Conservation (phyloP, 2,888 invertebrate genomes). For the Drosophila robusta region DNA sequence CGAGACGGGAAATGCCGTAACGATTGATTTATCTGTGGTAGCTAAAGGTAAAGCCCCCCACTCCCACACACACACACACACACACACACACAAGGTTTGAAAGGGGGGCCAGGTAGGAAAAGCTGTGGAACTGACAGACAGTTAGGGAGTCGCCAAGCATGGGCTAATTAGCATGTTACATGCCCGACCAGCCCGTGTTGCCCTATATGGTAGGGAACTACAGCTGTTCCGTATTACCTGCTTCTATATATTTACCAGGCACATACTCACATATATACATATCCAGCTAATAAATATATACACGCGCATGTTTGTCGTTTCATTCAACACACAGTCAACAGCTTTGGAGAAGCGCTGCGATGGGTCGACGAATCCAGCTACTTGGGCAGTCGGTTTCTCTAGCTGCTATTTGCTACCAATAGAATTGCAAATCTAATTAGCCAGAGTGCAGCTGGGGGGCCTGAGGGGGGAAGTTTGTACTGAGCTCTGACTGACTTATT, state of each 20-base stretch:
- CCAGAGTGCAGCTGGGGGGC: slow-evolving; percentile 8
- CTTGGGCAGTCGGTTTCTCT: slow-evolving; percentile 4
- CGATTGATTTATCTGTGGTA: slow-evolving; percentile 45
- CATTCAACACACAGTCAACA: slow-evolving; percentile 38
- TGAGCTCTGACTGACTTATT: slow-evolving; percentile 42
- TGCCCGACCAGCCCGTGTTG: slow-evolving; percentile 39
- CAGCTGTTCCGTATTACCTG: slow-evolving; percentile 44
- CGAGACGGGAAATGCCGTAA: slow-evolving; percentile 57
- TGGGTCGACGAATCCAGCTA: background rate
- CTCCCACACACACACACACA: slow-evolving; percentile 4
- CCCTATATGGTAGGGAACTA: slow-evolving; percentile 69
- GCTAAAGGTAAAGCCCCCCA: slow-evolving; percentile 3
- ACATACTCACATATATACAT: slow-evolving; percentile 11
- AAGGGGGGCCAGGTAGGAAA: background rate
- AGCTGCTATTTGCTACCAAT: slow-evolving; percentile 39
- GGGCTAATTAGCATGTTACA: slow-evolving; percentile 77
- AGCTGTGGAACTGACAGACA: slow-evolving; percentile 8
- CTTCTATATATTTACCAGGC: slow-evolving; percentile 27
- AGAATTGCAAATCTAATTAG: slow-evolving; percentile 77
- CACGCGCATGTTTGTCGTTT: slow-evolving; percentile 28
- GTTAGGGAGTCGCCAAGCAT: slow-evolving; percentile 33
- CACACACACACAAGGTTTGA: background rate
- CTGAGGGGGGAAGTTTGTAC: background rate
- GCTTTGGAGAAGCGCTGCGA: slow-evolving; percentile 9
- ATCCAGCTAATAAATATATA: slow-evolving; percentile 51